Conservation (phyloP, 2,888 invertebrate genomes). For the Rotaria macrura region DNA sequence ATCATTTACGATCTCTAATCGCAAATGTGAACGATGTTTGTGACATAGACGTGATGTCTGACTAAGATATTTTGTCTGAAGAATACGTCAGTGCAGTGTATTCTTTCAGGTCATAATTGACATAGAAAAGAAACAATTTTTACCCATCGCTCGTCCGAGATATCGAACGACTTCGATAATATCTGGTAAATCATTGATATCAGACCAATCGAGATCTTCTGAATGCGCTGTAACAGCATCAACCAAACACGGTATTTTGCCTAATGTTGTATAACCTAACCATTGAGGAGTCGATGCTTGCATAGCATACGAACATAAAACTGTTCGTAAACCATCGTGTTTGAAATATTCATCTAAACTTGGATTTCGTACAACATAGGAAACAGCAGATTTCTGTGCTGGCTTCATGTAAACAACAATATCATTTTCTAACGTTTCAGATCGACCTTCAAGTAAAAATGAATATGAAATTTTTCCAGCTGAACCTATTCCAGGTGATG, state of each 20-base stretch:
- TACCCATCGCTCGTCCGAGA: neutral
- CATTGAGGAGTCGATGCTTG: neutral
- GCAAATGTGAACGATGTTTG: too few relatives aligned
- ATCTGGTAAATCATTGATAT: neutral
- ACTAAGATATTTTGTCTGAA: too few relatives aligned
- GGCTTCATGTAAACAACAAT: neutral
- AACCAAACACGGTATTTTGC: neutral
- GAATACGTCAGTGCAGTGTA: too few relatives aligned
- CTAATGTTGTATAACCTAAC: conserved; percentile 20
- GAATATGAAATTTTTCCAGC: neutral
- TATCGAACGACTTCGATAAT: neutral
- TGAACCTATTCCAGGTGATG: neutral
- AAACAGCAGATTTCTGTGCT: neutral
- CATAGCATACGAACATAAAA: conserved; percentile 15
- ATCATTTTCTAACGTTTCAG: neutral
- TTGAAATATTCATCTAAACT: neutral
- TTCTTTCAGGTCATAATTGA: too few relatives aligned
- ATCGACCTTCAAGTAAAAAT: neutral
- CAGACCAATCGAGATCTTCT: neutral
- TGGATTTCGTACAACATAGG: neutral
- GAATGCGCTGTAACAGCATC: neutral
- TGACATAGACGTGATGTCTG: too few relatives aligned
- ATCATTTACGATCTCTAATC: too few relatives aligned
- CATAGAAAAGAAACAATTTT: too few relatives aligned
- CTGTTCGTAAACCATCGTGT: conserved; percentile 20